Evolutionary conservation across 2,888 invertebrate genomes (phyloP).

Genomic region (Trissonchulus sp.): DNA sequence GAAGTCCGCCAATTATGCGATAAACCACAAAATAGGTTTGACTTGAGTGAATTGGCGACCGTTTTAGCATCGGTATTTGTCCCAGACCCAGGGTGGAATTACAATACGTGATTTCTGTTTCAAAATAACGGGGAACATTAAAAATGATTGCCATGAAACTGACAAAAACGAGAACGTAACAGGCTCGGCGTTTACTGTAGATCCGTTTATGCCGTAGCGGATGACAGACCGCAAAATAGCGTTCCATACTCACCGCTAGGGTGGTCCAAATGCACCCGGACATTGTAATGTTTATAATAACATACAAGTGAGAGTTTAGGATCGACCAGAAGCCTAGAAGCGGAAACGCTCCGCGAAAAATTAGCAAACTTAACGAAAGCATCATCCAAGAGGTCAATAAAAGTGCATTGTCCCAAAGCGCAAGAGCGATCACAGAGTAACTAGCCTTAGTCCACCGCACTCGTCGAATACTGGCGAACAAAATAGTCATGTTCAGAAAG

Average conservation of each 20-base stretch:
- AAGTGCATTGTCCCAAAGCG: background rate
- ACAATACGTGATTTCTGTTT: background rate
- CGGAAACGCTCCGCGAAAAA: background rate
- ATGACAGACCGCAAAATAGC: slow-evolving; percentile 25
- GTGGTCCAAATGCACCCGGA: slow-evolving; percentile 25
- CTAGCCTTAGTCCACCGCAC: background rate
- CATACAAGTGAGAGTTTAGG: slow-evolving; percentile 5
- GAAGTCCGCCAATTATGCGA: slow-evolving; percentile 16
- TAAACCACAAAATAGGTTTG: slow-evolving; percentile 19
- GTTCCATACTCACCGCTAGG: slow-evolving; percentile 15
- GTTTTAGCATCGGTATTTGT: background rate
- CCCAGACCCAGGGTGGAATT: background rate
- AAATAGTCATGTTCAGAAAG: background rate
- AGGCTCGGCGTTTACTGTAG: background rate
- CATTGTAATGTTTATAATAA: slow-evolving; percentile 14
- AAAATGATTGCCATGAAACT: background rate
- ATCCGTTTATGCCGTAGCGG: slow-evolving; percentile 3
- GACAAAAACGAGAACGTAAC: background rate
- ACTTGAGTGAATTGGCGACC: background rate
- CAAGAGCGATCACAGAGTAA: background rate
- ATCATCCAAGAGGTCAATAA: background rate
- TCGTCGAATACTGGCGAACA: background rate
- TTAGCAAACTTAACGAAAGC: background rate
- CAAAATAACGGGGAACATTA: slow-evolving; percentile 21
- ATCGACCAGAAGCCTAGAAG: slow-evolving; percentile 8